Evolutionary conservation across 1,140 invertebrate species (phyloP).

Genomic region (Meloidogyne hapla): DNA sequence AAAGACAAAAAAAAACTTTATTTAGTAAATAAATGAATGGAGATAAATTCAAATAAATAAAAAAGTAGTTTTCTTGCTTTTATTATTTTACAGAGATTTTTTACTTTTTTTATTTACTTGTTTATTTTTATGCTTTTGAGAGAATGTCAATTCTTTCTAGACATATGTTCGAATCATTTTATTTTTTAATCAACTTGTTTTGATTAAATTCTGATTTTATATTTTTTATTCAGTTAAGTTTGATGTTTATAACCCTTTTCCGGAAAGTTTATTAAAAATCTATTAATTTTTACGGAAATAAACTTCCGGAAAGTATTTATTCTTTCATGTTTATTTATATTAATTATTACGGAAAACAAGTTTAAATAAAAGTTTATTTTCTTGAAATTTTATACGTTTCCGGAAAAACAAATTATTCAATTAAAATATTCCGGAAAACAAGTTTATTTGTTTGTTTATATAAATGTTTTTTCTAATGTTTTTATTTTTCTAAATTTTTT

Average conservation of each 20-base stretch:
- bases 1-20: background rate
- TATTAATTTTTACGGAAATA: no score
- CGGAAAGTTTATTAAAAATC: no score
- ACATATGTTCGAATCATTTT: background rate
- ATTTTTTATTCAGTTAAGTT: background rate
- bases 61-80: background rate
- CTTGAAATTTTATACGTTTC: no score
- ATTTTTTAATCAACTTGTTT: background rate
- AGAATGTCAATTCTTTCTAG: background rate
- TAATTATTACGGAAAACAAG: no score
- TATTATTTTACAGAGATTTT: conserved; percentile 3
- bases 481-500: background rate
- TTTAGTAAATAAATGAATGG: conserved; percentile 6
- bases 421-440: background rate
- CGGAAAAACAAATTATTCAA: background rate
- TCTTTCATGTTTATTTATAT: no score
- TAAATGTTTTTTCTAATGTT: background rate
- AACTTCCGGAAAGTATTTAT: no score
- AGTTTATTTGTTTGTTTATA: background rate
- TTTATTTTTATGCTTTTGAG: background rate
- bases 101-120: background rate
- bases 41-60: no score
- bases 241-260: background rate
- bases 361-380: no score
- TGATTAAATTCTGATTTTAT: background rate